Conservation (phyloP, 2,888 invertebrate genomes). For the Arctia plantaginis region DNA sequence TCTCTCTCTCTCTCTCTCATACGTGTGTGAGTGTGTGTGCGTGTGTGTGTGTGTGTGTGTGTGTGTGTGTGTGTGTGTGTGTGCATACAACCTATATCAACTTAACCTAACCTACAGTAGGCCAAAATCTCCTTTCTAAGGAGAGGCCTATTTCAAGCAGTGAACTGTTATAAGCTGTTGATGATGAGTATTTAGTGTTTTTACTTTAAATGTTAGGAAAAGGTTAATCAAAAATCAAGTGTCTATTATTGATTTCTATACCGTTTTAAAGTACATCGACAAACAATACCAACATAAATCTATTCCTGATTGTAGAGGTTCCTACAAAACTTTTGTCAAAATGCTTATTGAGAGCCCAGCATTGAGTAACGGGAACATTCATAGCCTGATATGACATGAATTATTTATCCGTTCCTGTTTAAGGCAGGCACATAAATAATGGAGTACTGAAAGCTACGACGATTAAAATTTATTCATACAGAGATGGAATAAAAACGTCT, state of each 20-base stretch:
- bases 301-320: background rate
- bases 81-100: too few species aligned
- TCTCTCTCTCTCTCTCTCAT: too few species aligned
- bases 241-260: background rate
- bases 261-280: background rate
- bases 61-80: too few species aligned
- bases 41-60: too few species aligned
- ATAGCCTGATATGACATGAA: conserved; percentile 24
- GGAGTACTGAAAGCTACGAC: conserved; percentile 20
- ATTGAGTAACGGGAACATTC: conserved; percentile 18
- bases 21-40: too few species aligned
- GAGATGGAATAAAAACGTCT: conserved; percentile 21
- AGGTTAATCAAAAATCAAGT: background rate
- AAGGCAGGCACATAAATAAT: conserved; percentile 26
- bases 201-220: too few species aligned
- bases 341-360: conserved; percentile 4
- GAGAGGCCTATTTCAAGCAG: too few species aligned
- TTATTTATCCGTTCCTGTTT: conserved; percentile 26
- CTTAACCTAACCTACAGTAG: too few species aligned
- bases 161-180: too few species aligned
- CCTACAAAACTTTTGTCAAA: background rate
- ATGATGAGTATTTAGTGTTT: too few species aligned
- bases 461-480: conserved; percentile 29
- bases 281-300: background rate
- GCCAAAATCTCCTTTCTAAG: too few species aligned